These are phyloP conservation scores for Psylliodes chrysocephalus DNA, from an alignment of 2,888 invertebrate genomes.

Conservation along the genomic window DNA sequence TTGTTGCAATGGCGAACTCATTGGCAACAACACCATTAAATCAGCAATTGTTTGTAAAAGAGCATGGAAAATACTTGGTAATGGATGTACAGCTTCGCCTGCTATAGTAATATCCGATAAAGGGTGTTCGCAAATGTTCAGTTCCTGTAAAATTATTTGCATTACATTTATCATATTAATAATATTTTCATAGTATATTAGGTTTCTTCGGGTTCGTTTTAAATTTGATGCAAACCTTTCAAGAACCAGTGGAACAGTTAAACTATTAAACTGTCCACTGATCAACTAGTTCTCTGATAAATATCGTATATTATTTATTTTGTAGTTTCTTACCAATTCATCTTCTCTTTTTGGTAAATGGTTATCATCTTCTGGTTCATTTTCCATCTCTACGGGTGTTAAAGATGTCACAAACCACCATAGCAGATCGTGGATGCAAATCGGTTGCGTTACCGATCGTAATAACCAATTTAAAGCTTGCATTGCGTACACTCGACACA, in stretches of 20 bases:
- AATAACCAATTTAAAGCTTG: slow-evolving; percentile 97
- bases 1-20: slow-evolving; percentile 87
- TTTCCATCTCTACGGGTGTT: slow-evolving; percentile 68
- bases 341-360: slow-evolving; percentile 61
- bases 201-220: too few relatives aligned
- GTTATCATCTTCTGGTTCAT: slow-evolving; percentile 69
- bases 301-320: too few relatives aligned
- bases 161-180: too few relatives aligned
- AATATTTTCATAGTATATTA: too few relatives aligned
- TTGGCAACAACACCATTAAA: slow-evolving; percentile 87
- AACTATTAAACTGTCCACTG: too few relatives aligned
- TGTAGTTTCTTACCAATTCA: slow-evolving; percentile 55
- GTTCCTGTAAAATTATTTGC: slow-evolving; percentile 65
- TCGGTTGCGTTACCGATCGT: slow-evolving; percentile 89
- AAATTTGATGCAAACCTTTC: too few relatives aligned
- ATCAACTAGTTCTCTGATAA: too few relatives aligned
- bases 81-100: slow-evolving; percentile 73
- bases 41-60: slow-evolving; percentile 92
- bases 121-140: slow-evolving; percentile 79
- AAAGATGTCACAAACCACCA: slow-evolving; percentile 96
- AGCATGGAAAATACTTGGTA: slow-evolving; percentile 77
- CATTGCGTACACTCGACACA: slow-evolving; percentile 86
- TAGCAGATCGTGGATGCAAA: slow-evolving; percentile 91
- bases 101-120: slow-evolving; percentile 82
- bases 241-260: too few relatives aligned